A percentile compares a stretch with the other conserved stretches of the same genome.
Conservation (phyloP, 2,113 vertebrate genomes). For the Misgurnus anguillicaudatus region DNA sequence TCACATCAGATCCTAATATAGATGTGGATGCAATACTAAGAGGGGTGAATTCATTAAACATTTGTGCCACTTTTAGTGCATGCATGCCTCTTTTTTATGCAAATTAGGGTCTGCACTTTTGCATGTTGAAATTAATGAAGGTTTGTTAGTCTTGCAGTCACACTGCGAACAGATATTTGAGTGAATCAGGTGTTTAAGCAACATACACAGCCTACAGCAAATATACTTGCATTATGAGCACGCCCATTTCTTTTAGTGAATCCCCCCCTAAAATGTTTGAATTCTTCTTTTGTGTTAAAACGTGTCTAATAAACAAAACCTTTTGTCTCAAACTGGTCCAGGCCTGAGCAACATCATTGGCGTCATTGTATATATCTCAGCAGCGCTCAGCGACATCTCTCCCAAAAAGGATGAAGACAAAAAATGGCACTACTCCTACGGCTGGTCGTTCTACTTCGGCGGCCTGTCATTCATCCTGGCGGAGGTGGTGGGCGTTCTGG, state of each 20-base stretch:
- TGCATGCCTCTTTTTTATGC: background rate
- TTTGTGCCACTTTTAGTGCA: background rate
- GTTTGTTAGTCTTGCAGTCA: too few species aligned
- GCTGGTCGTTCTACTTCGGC: conserved; percentile 94
- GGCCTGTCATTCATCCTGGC: conserved; percentile 93
- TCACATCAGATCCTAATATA: background rate
- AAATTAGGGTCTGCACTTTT: background rate
- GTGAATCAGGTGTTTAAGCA: too few species aligned
- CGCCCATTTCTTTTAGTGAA: background rate
- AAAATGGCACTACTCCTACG: conserved; percentile 92
- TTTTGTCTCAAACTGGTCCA: conserved; percentile 50
- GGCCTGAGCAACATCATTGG: conserved; percentile 96
- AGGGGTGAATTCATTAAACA: background rate
- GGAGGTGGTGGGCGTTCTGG: conserved; percentile 91
- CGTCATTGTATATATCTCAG: conserved; percentile 93
- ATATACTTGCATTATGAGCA: too few species aligned
- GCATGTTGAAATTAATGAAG: too few species aligned
- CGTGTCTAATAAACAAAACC: background rate
- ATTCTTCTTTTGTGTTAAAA: background rate
- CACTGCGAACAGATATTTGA: too few species aligned
- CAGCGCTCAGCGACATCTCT: conserved; percentile 89
- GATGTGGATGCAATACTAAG: background rate
- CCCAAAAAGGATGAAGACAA: conserved; percentile 89
- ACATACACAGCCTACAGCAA: too few species aligned
- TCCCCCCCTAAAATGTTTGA: background rate